phyloP scores from a whole-genome alignment of 2,888 invertebrate species.

The Alitta virens region DNA sequence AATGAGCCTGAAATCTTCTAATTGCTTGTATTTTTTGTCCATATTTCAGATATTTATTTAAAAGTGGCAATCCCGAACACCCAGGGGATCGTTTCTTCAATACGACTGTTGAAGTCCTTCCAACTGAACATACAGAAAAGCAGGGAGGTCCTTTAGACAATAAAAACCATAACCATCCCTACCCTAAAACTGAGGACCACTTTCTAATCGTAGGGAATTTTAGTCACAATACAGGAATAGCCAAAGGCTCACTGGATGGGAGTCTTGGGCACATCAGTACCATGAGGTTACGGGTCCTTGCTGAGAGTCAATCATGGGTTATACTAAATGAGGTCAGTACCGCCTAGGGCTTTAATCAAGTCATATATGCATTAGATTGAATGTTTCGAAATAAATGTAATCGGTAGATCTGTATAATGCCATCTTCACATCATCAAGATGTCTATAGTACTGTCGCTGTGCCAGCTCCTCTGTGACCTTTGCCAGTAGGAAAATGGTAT shows the following conservation, averaged over 20 bases:
- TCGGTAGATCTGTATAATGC: too few species aligned
- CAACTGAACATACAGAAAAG: conserved; percentile 45
- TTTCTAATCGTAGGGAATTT: conserved; percentile 73
- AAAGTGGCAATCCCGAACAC: conserved; percentile 85
- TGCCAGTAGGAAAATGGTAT: too few species aligned
- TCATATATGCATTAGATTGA: background rate
- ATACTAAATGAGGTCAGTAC: conserved; percentile 81
- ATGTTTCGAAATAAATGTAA: too few species aligned
- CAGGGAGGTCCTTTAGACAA: conserved; percentile 26
- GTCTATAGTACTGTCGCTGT: too few species aligned
- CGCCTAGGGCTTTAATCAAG: too few species aligned
- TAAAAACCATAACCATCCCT: conserved; percentile 15
- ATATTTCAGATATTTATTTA: conserved; percentile 46
- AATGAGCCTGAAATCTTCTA: too few species aligned
- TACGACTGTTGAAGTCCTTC: conserved; percentile 78
- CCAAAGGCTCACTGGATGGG: conserved; percentile 69
- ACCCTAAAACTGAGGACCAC: conserved; percentile 65
- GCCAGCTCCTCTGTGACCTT: too few species aligned
- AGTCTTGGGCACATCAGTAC: conserved; percentile 69
- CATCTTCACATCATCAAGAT: too few species aligned
- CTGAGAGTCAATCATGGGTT: conserved; percentile 83
- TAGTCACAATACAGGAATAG: conserved; percentile 73
- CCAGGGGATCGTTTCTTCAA: conserved; percentile 83
- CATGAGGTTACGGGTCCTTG: conserved; percentile 75
- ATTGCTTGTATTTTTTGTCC: too few species aligned